Percentiles rank a stretch among this genome's conserved stretches.
Conservation (phyloP, 2,888 invertebrate species). For the Coelopa pilipes region DNA sequence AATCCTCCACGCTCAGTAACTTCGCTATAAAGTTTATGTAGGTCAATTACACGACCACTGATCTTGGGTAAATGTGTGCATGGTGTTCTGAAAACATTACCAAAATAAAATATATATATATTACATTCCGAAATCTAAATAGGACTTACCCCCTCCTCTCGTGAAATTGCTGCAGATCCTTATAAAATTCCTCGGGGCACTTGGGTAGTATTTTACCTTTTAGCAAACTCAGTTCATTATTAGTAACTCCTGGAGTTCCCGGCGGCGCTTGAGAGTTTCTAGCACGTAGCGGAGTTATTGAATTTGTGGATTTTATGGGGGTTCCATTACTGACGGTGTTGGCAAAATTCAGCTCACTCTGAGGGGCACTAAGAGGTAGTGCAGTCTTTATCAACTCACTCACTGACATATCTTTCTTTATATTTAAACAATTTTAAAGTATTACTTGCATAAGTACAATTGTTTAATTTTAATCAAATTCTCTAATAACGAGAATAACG, state of each 20-base stretch:
- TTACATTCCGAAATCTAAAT: neutral
- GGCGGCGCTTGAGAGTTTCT: slow-evolving; percentile 35
- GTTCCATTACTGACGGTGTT: slow-evolving; percentile 36
- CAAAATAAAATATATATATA: neutral
- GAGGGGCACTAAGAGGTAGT: slow-evolving; percentile 43
- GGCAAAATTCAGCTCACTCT: slow-evolving; percentile 43
- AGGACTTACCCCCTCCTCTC: slow-evolving; percentile 87
- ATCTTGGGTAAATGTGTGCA: slow-evolving; percentile 77
- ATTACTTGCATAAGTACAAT: too few relatives aligned
- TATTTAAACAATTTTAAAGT: neutral
- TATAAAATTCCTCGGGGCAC: slow-evolving; percentile 61
- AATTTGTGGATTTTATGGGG: neutral
- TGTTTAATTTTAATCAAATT: neutral
- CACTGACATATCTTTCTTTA: slow-evolving; percentile 46
- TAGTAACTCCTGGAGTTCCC: slow-evolving; percentile 33
- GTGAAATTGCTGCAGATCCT: slow-evolving; percentile 88
- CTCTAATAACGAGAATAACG: neutral
- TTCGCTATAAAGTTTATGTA: slow-evolving; percentile 89
- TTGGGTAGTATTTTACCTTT: slow-evolving; percentile 50
- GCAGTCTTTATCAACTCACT: slow-evolving; percentile 51
- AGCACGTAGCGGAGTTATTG: slow-evolving; percentile 36
- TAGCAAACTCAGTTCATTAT: slow-evolving; percentile 27
- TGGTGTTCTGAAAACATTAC: slow-evolving; percentile 69
- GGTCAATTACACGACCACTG: slow-evolving; percentile 91
- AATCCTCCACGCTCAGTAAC: slow-evolving; percentile 95